Percentiles rank a stretch among this genome's conserved stretches.
Evolutionary conservation across 2,113 vertebrate species (phyloP).

Genomic region (Nannobrachium achirus): DNA sequence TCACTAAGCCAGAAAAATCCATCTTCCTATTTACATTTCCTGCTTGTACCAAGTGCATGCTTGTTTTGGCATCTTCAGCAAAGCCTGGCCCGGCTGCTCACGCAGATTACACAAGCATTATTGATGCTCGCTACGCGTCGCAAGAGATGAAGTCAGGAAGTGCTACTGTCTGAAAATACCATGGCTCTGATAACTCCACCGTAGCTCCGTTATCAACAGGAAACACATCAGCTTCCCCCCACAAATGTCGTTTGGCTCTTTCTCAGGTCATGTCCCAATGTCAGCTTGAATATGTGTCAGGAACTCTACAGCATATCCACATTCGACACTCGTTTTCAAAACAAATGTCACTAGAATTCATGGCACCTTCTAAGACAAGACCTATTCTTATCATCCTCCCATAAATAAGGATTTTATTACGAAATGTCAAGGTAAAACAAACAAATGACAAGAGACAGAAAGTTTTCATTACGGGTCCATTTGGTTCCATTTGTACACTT

Average conservation of each 20-base stretch:
- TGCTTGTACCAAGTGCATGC: not conserved
- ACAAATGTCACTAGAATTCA: too few relatives aligned
- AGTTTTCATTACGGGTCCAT: too few relatives aligned
- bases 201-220: conserved; percentile 38
- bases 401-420: too few relatives aligned
- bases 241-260: not conserved
- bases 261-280: not conserved
- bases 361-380: too few relatives aligned
- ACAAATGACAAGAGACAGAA: too few relatives aligned
- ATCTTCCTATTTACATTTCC: conserved; percentile 8
- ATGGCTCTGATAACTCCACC: not conserved
- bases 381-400: too few relatives aligned
- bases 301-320: too few relatives aligned
- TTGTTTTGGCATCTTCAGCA: conserved; percentile 36
- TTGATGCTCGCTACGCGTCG: not conserved
- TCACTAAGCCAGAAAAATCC: not conserved
- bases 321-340: too few relatives aligned
- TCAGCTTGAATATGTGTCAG: too few relatives aligned
- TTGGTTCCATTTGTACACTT: too few relatives aligned
- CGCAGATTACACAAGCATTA: not conserved
- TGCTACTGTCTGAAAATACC: not conserved
- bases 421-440: too few relatives aligned
- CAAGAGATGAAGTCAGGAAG: conserved; percentile 36
- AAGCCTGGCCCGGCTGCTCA: not conserved
- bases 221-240: conserved; percentile 34